These are phyloP conservation scores for Corythucha ciliata DNA, from an alignment of 2,888 invertebrate genomes.

Conservation along the genomic window DNA sequence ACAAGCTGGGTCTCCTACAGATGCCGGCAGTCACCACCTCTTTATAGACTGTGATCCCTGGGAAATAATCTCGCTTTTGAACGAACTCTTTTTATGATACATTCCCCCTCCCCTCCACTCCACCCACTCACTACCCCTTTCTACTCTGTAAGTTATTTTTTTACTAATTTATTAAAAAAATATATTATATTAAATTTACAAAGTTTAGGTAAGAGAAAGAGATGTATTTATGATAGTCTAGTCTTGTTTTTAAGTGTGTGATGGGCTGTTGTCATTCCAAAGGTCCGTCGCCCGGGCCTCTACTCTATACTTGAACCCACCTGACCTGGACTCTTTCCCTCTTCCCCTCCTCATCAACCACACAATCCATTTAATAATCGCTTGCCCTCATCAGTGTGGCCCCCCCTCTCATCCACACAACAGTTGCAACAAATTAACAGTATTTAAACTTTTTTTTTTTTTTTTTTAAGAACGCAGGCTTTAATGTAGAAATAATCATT, in stretches of 20 bases:
- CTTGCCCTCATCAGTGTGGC: too few species aligned
- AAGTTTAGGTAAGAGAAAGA: conserved; percentile 9
- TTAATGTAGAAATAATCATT: too few species aligned
- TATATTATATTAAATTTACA: conserved; percentile 13
- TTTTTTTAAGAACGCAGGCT: too few species aligned
- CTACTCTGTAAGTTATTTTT: conserved; percentile 32
- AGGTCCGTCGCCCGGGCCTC: background rate
- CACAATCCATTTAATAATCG: too few species aligned
- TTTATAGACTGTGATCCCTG: conserved; percentile 40
- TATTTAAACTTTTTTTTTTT: too few species aligned
- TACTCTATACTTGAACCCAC: background rate
- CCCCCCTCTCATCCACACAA: too few species aligned
- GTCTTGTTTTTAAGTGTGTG: conserved; percentile 19
- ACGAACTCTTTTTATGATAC: conserved; percentile 1
- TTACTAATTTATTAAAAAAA: conserved; percentile 31
- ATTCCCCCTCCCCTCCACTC: conserved; percentile 18
- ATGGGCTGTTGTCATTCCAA: conserved; percentile 21
- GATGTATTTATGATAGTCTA: conserved; percentile 21
- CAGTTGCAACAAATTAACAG: too few species aligned
- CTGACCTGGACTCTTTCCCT: too few species aligned
- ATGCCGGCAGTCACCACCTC: conserved; percentile 46
- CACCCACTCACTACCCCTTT: conserved; percentile 8
- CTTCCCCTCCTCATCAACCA: too few species aligned
- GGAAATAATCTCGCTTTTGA: background rate
- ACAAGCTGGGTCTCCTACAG: conserved; percentile 42